Evolutionary conservation across 2,888 invertebrate genomes (phyloP), one percentile per base, ranked within the genome.

Genomic region (Palloptera scutellata): DNA sequence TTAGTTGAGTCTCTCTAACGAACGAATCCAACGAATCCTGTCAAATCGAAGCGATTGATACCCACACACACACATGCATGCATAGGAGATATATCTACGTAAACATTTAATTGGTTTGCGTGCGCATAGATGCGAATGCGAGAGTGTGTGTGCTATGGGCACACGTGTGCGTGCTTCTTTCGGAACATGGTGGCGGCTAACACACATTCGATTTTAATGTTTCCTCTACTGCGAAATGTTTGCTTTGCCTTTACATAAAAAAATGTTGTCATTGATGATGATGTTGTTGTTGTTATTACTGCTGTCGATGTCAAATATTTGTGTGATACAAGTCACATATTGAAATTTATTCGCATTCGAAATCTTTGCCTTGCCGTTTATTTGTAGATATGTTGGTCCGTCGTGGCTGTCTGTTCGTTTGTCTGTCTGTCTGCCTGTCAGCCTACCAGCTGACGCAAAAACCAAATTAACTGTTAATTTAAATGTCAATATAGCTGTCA

Each of bases 381-480:
- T 30, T 30, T 30, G 30, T 48, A 8, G 11, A 13, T n/a, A 48
- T 48, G 15, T 11, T 48, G 48, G 9, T 10, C 9, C 4, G 48
- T 48, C 11, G 15, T 48, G 8, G n/a, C 11, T 48, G 48, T n/a
- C 45, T 12, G 45, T 13, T 13, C 13, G 45, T 12, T 13, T 45
- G 45, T 45, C 13, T 13, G 48, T 15, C 48, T 48, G 48, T 48
- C 11, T 1, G 15, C 5, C 11, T 48, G 48, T 48, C 48, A 11
- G 57, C 11, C 12, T 17, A 19, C 17, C 12, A 15, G 6, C 17
- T 17, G 17, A n/a, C 20, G 57, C 11, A 6, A 11, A 12, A 41
- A 40, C 57, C 20, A 40, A 57, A 57, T 57, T 57, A 13, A 57
- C 57, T 40, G 57, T 15, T 20, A 13, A 20, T 57, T 30, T 15